Conservation (phyloP, 2,888 invertebrate genomes). For the Tuta absoluta region DNA sequence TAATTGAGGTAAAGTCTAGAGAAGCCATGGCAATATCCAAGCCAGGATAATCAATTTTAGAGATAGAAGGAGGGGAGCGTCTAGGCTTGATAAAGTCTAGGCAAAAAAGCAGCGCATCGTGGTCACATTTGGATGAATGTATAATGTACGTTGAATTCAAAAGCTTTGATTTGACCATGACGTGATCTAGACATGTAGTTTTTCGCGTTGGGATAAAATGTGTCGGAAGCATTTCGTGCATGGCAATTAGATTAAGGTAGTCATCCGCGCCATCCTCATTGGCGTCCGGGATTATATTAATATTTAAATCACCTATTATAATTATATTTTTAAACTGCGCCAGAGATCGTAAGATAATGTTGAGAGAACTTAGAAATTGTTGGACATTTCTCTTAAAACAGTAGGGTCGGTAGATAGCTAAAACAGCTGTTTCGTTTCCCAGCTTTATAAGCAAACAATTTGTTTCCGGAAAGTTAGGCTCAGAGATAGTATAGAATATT, state of each 20-base stretch:
- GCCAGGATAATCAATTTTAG: background rate
- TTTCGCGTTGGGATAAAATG: slow-evolving; percentile 7
- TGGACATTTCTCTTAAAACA: background rate
- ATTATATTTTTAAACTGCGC: slow-evolving; percentile 1
- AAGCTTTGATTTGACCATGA: slow-evolving; percentile 1
- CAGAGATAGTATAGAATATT: background rate
- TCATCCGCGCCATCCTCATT: background rate
- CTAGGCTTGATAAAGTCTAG: background rate
- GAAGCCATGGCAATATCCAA: slow-evolving; percentile 2
- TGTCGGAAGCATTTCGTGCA: slow-evolving; percentile 10
- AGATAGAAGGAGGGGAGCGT: too few species aligned
- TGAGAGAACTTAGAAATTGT: background rate
- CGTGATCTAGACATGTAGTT: background rate
- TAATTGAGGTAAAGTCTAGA: background rate
- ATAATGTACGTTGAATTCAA: background rate
- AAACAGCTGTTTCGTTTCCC: background rate
- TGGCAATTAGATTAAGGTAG: slow-evolving; percentile 8
- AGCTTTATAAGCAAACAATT: slow-evolving; percentile 6
- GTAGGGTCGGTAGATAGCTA: slow-evolving; percentile 11
- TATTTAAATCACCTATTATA: slow-evolving; percentile 4
- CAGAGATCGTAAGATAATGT: background rate
- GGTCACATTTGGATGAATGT: background rate
- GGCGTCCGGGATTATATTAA: background rate
- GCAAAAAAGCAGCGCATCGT: background rate
- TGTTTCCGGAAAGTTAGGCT: slow-evolving; percentile 3